Evolutionary conservation across 2,113 vertebrate species (phyloP).

Genomic region (Onychostoma macrolepis): DNA sequence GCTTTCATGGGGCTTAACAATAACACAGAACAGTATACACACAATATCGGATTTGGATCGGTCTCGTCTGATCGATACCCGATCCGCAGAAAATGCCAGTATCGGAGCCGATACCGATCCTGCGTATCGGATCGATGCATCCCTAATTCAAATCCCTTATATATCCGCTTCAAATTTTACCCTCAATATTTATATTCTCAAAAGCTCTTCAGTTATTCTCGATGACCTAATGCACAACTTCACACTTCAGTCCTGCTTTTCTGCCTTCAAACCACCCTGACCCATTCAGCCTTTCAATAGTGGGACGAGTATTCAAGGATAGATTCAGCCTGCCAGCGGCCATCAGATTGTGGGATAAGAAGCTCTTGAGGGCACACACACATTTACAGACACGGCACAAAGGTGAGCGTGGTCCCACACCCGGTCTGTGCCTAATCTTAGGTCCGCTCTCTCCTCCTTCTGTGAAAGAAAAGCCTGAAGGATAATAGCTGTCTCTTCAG

Average conservation of each 20-base stretch:
- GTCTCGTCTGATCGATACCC: too few species aligned
- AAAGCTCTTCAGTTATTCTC: conserved; percentile 2
- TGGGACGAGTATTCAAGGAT: conserved; percentile 15
- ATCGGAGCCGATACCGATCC: too few species aligned
- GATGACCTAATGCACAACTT: conserved; percentile 4
- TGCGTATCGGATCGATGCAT: too few species aligned
- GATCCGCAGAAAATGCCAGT: too few species aligned
- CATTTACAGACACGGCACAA: conserved; percentile 24
- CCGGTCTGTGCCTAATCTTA: conserved; percentile 46
- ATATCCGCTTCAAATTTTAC: background rate
- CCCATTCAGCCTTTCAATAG: conserved; percentile 40
- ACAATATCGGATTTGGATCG: too few species aligned
- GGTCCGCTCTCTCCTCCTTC: conserved; percentile 32
- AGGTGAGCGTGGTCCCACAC: conserved; percentile 36
- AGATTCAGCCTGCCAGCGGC: conserved; percentile 43
- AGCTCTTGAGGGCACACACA: conserved; percentile 44
- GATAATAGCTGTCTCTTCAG: conserved; percentile 52
- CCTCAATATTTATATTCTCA: background rate
- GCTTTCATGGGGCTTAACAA: too few species aligned
- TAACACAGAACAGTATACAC: too few species aligned
- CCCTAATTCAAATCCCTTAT: too few species aligned
- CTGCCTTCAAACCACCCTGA: conserved; percentile 14
- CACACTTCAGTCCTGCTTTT: conserved; percentile 8
- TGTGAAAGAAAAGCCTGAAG: conserved; percentile 50
- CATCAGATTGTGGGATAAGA: conserved; percentile 52